Evolutionary conservation across 2,797 vertebrate genomes (phyloP).

Genomic region (Trachurus trachurus): DNA sequence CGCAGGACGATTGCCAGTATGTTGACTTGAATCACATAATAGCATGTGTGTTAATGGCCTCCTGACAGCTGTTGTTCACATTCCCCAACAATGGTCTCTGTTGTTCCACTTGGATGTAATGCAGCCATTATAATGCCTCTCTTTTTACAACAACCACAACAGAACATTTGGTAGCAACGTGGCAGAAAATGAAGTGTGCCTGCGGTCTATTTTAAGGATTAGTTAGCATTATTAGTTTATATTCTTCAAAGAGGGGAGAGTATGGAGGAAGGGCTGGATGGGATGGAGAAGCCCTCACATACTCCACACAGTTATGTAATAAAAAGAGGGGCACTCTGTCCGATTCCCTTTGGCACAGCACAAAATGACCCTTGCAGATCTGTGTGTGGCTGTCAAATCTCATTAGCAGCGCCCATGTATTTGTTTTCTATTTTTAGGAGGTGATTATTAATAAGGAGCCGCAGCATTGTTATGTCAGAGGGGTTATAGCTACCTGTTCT

Average conservation of each 20-base stretch:
- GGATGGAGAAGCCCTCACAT: constrained; percentile 14
- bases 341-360: constrained; percentile 34
- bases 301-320: constrained; percentile 52
- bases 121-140: constrained; percentile 18
- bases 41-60: neutral
- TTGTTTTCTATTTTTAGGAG: constrained; percentile 65
- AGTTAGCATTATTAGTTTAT: constrained; percentile 38
- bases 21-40: neutral
- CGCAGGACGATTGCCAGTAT: neutral
- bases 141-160: constrained; percentile 5
- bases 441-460: constrained; percentile 66
- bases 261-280: constrained; percentile 16
- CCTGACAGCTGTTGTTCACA: constrained; percentile 40
- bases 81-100: constrained; percentile 10
- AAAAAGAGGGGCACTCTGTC: constrained; percentile 20
- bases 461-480: constrained; percentile 60
- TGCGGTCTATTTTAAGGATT: constrained; percentile 54
- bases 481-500: constrained; percentile 54
- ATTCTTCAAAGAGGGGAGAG: constrained; percentile 29
- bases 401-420: constrained; percentile 57
- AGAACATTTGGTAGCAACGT: constrained; percentile 7
- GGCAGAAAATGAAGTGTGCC: constrained; percentile 35
- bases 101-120: constrained; percentile 16
- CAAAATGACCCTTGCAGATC: constrained; percentile 37
- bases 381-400: constrained; percentile 52